Evolutionary conservation across 2,888 invertebrate species (phyloP).

Genomic region (Hemithea aestivaria): DNA sequence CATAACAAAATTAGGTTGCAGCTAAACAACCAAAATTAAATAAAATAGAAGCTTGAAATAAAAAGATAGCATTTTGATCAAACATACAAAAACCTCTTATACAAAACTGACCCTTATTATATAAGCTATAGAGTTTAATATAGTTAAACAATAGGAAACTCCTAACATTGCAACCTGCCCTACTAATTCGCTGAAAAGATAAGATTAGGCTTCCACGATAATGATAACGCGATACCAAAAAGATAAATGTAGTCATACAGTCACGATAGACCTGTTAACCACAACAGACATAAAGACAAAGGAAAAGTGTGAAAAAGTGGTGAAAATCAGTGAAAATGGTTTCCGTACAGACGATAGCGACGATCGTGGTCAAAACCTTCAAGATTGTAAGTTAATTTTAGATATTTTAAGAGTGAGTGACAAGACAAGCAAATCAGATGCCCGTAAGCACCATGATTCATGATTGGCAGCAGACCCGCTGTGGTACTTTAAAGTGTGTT

Average conservation of each 20-base stretch:
- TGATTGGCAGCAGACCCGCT: too few species aligned
- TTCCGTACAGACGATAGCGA: constrained; percentile 88
- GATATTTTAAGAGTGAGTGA: too few species aligned
- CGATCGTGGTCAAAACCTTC: constrained; percentile 88
- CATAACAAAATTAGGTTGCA: constrained; percentile 16
- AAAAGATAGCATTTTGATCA: constrained; percentile 24
- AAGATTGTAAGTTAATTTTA: constrained; percentile 86
- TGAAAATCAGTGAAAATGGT: constrained; percentile 81
- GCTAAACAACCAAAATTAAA: constrained; percentile 29
- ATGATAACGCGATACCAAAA: constrained; percentile 52
- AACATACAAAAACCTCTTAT: constrained; percentile 12
- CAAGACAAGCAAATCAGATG: too few species aligned
- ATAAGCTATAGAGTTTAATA: constrained; percentile 23
- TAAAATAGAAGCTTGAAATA: constrained; percentile 32
- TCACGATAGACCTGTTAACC: constrained; percentile 51
- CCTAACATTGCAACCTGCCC: constrained; percentile 54
- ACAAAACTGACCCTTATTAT: constrained; percentile 20
- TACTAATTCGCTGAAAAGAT: constrained; percentile 70
- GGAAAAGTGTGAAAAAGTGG: constrained; percentile 30
- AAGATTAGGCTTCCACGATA: constrained; percentile 58
- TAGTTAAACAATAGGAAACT: constrained; percentile 19
- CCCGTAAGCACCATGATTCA: too few species aligned
- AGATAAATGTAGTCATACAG: constrained; percentile 62
- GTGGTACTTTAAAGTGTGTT: too few species aligned
- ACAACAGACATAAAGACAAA: constrained; percentile 59